Evolutionary conservation across 2,888 invertebrate species (phyloP).

Genomic region (Anagyrus pseudococci): DNA sequence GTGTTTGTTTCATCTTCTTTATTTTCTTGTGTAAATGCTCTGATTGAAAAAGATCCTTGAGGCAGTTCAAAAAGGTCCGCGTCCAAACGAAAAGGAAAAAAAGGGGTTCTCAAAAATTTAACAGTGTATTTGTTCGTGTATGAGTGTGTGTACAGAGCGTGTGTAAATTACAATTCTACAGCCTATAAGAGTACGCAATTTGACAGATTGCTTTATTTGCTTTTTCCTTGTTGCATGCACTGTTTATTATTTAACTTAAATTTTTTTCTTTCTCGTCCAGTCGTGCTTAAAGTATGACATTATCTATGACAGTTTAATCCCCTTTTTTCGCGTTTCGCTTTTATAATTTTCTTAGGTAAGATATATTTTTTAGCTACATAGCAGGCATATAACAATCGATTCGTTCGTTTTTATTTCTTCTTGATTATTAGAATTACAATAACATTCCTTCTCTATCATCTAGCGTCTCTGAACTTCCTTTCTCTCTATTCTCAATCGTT

Average conservation of each 20-base stretch:
- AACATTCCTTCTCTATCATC: conserved; percentile 43
- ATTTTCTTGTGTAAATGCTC: conserved; percentile 22
- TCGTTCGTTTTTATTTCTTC: conserved; percentile 43
- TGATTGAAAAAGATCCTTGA: conserved; percentile 8
- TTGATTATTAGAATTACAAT: conserved; percentile 53
- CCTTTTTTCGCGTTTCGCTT: conserved; percentile 44
- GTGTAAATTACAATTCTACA: conserved; percentile 35
- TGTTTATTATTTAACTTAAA: conserved; percentile 47
- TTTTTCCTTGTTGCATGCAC: conserved; percentile 50
- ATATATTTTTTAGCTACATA: conserved; percentile 42
- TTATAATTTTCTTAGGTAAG: conserved; percentile 17
- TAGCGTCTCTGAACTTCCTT: conserved; percentile 31
- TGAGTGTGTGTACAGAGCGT: conserved; percentile 1
- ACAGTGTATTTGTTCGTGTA: too few species aligned
- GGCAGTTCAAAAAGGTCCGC: conserved; percentile 22
- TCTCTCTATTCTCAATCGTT: conserved; percentile 21
- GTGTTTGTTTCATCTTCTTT: conserved; percentile 3
- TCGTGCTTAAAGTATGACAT: too few species aligned
- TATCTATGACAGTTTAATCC: conserved; percentile 45
- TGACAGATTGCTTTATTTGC: conserved; percentile 55
- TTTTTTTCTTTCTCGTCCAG: conserved; percentile 33
- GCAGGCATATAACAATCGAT: conserved; percentile 57
- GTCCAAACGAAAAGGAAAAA: conserved; percentile 30
- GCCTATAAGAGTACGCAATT: conserved; percentile 54
- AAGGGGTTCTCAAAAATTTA: conserved; percentile 11